Percentiles rank a stretch among this genome's conserved stretches.
Conservation (phyloP, 2,113 vertebrate genomes). For the Pipa parva region DNA sequence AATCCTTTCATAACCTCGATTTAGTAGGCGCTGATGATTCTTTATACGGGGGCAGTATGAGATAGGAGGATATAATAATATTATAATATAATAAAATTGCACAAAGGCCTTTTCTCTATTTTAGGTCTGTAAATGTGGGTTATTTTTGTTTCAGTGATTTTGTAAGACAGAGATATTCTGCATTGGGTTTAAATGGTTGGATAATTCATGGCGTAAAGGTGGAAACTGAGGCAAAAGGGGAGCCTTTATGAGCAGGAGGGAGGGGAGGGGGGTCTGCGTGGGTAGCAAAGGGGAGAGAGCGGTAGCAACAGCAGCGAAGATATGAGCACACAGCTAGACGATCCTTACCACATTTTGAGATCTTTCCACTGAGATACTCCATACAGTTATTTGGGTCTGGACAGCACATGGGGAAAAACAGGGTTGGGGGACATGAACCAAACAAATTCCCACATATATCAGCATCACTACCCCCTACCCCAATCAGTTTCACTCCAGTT, state of each 20-base stretch:
- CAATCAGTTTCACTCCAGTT: constrained; percentile 24
- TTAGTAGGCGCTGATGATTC: too few species aligned
- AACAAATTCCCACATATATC: constrained; percentile 32
- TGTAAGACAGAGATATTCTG: not conserved
- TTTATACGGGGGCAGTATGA: too few species aligned
- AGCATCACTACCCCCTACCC: constrained; percentile 52
- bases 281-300: constrained; percentile 43
- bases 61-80: too few species aligned
- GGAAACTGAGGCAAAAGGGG: constrained; percentile 6
- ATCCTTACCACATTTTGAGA: constrained; percentile 92
- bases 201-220: not conserved
- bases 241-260: constrained; percentile 11
- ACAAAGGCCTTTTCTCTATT: too few species aligned
- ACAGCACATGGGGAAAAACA: constrained; percentile 65
- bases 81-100: too few species aligned
- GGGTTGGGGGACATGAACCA: constrained; percentile 63
- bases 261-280: constrained; percentile 27
- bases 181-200: not conserved
- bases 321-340: constrained; percentile 37
- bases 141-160: too few species aligned
- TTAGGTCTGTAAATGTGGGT: not conserved
- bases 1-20: too few species aligned
- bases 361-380: constrained; percentile 82
- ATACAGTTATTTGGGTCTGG: constrained; percentile 82
- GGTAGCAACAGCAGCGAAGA: constrained; percentile 33